Base-by-base conservation (phyloP, 1,140 invertebrate genomes). In the Paraescarpia echinospica region DNA sequence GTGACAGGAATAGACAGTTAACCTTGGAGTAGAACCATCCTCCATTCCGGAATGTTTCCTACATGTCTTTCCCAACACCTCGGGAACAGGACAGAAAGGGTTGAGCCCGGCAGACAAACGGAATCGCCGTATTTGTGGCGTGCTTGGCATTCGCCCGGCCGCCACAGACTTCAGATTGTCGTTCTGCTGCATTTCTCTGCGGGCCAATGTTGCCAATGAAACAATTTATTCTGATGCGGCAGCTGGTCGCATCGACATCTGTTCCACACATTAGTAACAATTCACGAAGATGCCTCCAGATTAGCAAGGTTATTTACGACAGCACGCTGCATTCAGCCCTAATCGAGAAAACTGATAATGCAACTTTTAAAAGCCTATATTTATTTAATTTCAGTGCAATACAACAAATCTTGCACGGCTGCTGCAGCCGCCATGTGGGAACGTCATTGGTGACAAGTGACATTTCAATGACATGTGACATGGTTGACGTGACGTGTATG, bases 381-480 rank as follows among this genome's bases (percentile, higher is more conserved):
- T 77, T 77, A 77, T 77, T 77, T 77, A 77, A 77, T 77, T 77
- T 77, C 59, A 18, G 59, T 77, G 59, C 59, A 18, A 77, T 77
- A 77, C 59, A 27, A 77, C 59, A 77, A 77, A 77, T 77, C 59
- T 77, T 77, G 59, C 27, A 31, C 59, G 59, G 59, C 59, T 77
- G 59, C 59, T 77, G 59, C 59, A 77, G 59, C 27, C 59, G 27
- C 59, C 59, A 22, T 0, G 59, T 77, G 59, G 59, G 59, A 27
- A 77, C 59, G 59, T 77, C 59, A 77, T 77, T 18, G 27, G 27
- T 77, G 59, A 77, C 59, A 77, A 77, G 59, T 77, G 59, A 77
- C 59, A 77, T 77, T 77, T 77, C 59, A 77, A 77, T 77, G 59
- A 77, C 59, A 77, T 77, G 59, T 77, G 59, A 77, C 59, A 77